Evolutionary conservation across 2,113 vertebrate genomes (phyloP), one percentile per base, ranked within the genome.

Genomic region (Gallinago media): DNA sequence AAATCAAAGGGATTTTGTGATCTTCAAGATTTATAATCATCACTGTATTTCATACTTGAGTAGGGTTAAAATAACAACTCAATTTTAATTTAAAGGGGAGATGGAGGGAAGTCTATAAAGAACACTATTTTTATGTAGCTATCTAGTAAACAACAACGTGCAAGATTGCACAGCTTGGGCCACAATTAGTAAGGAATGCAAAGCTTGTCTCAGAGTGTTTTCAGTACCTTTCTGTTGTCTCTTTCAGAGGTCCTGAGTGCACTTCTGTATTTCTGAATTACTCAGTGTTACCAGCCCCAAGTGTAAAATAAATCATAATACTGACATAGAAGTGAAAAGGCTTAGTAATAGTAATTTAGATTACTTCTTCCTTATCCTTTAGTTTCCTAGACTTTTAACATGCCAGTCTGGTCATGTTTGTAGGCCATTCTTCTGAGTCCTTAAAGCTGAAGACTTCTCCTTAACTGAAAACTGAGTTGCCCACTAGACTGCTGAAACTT

Each of bases 61-160:
- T 81, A 77, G 83, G 93, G 96, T 97, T 96, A 96, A 96, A 95
- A 94, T 88, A 97, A 96, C 92, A 97, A 88, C 40, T 81, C 42
- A 26, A 22, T 88, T 94, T 95, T 91, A 82, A 97, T 93, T 92
- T 92, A 59, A 85, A 49, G 20, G 29, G 47, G 36, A 61, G 49
- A 42, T 73, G 11, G 31, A 31, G 49, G 55, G 17, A 14, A 65
- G 12, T 63, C 19, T 84, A 44, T 65, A 54, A 86, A 86, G 38
- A 89, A 79, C 52, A 18, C 40, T 79, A 15, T 13, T 36, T 93
- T 86, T 58, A n/a, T 85, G 50, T 68, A 63, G 65, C 66, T 82
- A 27, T 34, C 40, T 88, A 26, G 38, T 78, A 96, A 95, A 84
- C 76, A 89, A 22, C 34, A 47, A 17, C 2, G 3, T 47, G 16